Percentiles rank a stretch among this genome's conserved stretches.
These are phyloP conservation scores for Empidonax traillii DNA, from an alignment of 2,113 vertebrate genomes.

Conservation along the genomic window DNA sequence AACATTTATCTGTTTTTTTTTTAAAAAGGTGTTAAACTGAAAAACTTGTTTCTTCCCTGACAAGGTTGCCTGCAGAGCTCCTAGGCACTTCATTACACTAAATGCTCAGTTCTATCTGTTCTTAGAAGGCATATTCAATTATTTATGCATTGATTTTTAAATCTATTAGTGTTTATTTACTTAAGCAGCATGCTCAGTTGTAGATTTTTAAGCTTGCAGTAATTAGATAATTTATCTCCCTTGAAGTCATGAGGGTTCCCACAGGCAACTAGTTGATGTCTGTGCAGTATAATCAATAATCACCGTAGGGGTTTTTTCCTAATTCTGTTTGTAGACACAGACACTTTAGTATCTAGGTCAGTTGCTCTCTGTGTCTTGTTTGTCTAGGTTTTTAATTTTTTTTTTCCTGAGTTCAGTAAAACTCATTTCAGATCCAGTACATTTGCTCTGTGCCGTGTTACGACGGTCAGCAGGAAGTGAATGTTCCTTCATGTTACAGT, in stretches of 20 bases:
- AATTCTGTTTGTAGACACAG: conserved; percentile 1
- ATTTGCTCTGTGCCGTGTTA: background rate
- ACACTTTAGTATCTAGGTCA: conserved; percentile 47
- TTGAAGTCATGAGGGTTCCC: background rate
- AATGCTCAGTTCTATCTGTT: background rate
- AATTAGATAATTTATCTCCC: conserved; percentile 38
- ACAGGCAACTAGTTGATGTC: conserved; percentile 31
- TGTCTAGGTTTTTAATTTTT: background rate
- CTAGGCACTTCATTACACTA: background rate
- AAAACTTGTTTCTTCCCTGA: background rate
- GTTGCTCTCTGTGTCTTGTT: background rate
- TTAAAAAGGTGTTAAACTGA: background rate
- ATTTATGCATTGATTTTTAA: background rate
- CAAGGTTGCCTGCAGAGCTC: background rate
- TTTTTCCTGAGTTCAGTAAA: background rate
- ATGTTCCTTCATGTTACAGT: background rate
- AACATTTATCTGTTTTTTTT: background rate
- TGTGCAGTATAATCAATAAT: conserved; percentile 40
- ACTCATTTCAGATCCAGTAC: background rate
- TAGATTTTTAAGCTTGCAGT: conserved; percentile 7
- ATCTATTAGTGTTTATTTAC: conserved; percentile 7
- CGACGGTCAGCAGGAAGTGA: background rate
- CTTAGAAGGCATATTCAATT: background rate
- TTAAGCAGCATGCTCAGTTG: background rate
- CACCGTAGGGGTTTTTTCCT: background rate